Evolutionary conservation across 2,797 vertebrate species (phyloP), one percentile per base, ranked within the genome.

Genomic region (Sibirionetta formosa): DNA sequence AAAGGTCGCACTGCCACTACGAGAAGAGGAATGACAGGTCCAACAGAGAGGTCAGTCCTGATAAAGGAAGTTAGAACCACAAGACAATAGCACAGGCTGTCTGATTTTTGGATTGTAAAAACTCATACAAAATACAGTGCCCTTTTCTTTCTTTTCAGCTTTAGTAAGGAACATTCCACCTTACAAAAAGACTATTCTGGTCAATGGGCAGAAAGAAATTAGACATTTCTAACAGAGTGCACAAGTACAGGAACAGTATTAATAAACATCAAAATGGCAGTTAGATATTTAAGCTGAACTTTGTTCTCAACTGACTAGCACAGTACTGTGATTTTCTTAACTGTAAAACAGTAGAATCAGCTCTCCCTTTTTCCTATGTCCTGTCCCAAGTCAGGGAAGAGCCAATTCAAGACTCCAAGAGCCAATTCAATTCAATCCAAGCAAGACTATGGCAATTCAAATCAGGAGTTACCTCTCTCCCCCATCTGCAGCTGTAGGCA

Each of bases 1-100:
- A 93, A 89, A 95, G 84, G 76, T 93, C 85, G 86, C 22, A 24
- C 79, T 93, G 82, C 17, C 72, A 80, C 60, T 64, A 53, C 40
- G 46, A 78, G 51, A 85, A 93, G 35, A 91, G 48, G 24, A 86
- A 96, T 89, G 57, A 19, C 35, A 69, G 33, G 35, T 42, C 31
- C 33, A 73, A 35, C 46, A 38, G 3, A 61, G 54, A 42, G 22
- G 23, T 12, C 24, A 51, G 8, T 76, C 22, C 14, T 75, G 4
- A 23, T 68, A 60, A 63, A 75, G 24, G 19, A 79, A 60, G 15
- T 40, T 50, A 54, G 48, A 72, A 73, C 35, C 7, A 44, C 48
- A 48, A 90, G 46, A 40, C 26, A 86, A 17, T 12, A 88, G 40
- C 58, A 77, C 27, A 69, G n/a, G 64, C 11, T 48, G 7, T 27